Evolutionary conservation across 1,140 invertebrate genomes (phyloP).

Genomic region (Hestina assimilis): DNA sequence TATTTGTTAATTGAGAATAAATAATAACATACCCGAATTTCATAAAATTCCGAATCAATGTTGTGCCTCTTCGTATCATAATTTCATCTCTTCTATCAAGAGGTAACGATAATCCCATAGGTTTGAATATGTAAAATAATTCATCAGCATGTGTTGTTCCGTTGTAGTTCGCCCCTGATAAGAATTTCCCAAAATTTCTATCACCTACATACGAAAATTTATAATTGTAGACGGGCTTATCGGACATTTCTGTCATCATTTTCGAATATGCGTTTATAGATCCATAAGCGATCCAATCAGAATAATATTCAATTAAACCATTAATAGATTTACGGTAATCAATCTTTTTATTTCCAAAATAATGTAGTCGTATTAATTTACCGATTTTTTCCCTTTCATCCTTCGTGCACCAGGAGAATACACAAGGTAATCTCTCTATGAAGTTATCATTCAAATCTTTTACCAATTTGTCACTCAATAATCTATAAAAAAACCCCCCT

Average conservation of each 20-base stretch:
- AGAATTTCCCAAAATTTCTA: slow-evolving; percentile 52
- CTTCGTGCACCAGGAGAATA: slow-evolving; percentile 51
- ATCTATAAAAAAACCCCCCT: slow-evolving; percentile 54
- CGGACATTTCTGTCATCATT: slow-evolving; percentile 40
- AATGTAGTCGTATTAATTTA: slow-evolving; percentile 36
- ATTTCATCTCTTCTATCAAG: slow-evolving; percentile 37
- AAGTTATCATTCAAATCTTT: slow-evolving; percentile 51
- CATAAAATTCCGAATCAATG: slow-evolving; percentile 63
- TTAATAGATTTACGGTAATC: slow-evolving; percentile 24
- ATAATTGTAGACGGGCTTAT: slow-evolving; percentile 55
- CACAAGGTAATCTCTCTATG: slow-evolving; percentile 45
- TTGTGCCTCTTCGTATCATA: slow-evolving; percentile 49
- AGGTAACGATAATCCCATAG: slow-evolving; percentile 44
- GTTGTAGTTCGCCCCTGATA: slow-evolving; percentile 13
- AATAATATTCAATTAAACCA: slow-evolving; percentile 47
- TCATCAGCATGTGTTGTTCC: slow-evolving; percentile 61
- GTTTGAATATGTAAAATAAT: slow-evolving; percentile 65
- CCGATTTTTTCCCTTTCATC: slow-evolving; percentile 40
- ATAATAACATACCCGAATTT: slow-evolving; percentile 52
- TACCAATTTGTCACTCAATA: slow-evolving; percentile 39
- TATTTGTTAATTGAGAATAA: no score
- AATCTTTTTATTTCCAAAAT: slow-evolving; percentile 46
- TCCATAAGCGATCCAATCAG: slow-evolving; percentile 57
- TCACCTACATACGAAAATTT: slow-evolving; percentile 54
- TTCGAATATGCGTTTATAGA: slow-evolving; percentile 47